A percentile compares a stretch with the other conserved stretches of the same genome.
These are phyloP conservation scores for Gymnoscopelus microlampas DNA, from an alignment of 2,797 vertebrate genomes.

Conservation along the genomic window DNA sequence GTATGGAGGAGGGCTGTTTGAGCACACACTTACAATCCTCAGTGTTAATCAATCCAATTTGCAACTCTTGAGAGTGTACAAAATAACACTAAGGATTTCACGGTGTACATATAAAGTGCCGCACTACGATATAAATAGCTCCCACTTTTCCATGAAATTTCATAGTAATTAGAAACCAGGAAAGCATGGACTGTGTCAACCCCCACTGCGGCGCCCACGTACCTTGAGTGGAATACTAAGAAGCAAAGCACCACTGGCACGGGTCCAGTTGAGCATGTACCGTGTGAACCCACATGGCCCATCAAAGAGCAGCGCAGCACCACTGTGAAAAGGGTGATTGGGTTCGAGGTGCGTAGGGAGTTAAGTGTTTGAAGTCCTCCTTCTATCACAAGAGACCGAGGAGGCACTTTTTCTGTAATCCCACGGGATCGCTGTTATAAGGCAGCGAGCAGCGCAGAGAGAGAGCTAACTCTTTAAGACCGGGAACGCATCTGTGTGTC, in stretches of 20 bases:
- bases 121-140: slow-evolving; percentile 78
- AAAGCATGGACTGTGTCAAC: slow-evolving; percentile 78
- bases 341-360: slow-evolving; percentile 77
- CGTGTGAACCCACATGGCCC: slow-evolving; percentile 76
- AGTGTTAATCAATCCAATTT: too few species aligned
- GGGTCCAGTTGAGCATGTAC: slow-evolving; percentile 80
- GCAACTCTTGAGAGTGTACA: too few species aligned
- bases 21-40: slow-evolving; percentile 10
- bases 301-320: slow-evolving; percentile 75
- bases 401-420: slow-evolving; percentile 74
- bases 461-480: too few species aligned
- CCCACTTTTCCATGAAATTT: slow-evolving; percentile 77
- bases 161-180: slow-evolving; percentile 79
- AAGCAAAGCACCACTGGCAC: slow-evolving; percentile 70
- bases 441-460: too few species aligned
- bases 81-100: too few species aligned
- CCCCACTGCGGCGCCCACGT: slow-evolving; percentile 77
- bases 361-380: slow-evolving; percentile 78
- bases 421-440: slow-evolving; percentile 67
- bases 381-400: slow-evolving; percentile 77
- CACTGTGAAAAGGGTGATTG: slow-evolving; percentile 73
- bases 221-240: slow-evolving; percentile 81
- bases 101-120: slow-evolving; percentile 44
- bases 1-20: slow-evolving; percentile 54
- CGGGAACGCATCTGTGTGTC: too few species aligned